Evolutionary conservation across 2,113 vertebrate species (phyloP).

Genomic region (Malurus alboscapulatus): DNA sequence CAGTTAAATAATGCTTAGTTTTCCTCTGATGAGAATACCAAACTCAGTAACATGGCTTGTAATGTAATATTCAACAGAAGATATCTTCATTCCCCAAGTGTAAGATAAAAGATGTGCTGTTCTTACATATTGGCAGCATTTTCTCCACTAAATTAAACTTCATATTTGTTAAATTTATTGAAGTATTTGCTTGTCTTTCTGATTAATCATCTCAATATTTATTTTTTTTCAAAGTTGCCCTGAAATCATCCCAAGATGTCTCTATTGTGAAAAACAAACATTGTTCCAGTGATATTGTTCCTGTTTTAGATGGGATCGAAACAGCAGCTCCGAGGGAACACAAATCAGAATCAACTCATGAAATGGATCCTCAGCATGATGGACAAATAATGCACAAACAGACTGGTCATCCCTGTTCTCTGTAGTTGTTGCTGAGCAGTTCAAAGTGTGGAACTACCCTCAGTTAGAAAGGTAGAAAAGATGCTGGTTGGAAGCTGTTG

Average conservation of each 20-base stretch:
- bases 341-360: not conserved
- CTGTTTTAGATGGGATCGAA: not conserved
- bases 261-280: not conserved
- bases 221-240: not conserved
- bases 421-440: not conserved
- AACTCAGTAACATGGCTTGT: not conserved
- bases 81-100: not conserved
- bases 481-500: not conserved
- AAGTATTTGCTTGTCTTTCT: not conserved
- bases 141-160: not conserved
- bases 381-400: not conserved
- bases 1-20: not conserved
- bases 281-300: not conserved
- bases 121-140: not conserved
- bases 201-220: not conserved
- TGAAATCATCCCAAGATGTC: not conserved
- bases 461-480: not conserved
- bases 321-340: not conserved
- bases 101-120: not conserved
- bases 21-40: not conserved
- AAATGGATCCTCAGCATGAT: not conserved
- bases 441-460: not conserved
- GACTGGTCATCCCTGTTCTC: not conserved
- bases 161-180: not conserved
- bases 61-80: not conserved